Conservation (phyloP, 2,797 vertebrate genomes). For the Acrocephalus scirpaceus region DNA sequence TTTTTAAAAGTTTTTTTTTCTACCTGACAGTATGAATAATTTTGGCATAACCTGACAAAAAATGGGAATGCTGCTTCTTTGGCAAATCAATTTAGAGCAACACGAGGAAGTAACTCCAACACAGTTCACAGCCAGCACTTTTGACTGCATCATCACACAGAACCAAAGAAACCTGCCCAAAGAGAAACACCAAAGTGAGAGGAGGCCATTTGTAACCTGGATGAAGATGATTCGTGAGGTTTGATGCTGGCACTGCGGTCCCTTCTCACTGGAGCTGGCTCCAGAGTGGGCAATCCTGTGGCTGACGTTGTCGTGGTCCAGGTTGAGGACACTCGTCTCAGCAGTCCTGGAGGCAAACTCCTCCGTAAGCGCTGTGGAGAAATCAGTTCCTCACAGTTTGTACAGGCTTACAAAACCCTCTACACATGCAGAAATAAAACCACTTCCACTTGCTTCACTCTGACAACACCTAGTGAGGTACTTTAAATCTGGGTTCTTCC, state of each 20-base stretch:
- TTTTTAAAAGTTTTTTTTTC: background rate
- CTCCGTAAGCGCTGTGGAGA: constrained; percentile 86
- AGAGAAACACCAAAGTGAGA: background rate
- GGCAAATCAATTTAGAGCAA: background rate
- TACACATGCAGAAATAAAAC: background rate
- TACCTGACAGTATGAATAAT: background rate
- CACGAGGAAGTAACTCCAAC: background rate
- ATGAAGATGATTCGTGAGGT: constrained; percentile 84
- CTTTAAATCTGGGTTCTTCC: background rate
- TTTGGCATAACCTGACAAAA: background rate
- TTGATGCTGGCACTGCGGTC: constrained; percentile 96
- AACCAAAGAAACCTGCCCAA: background rate
- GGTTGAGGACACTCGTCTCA: constrained; percentile 93
- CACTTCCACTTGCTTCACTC: background rate
- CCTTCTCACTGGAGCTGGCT: constrained; percentile 91
- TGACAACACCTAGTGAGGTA: background rate
- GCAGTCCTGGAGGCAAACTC: constrained; percentile 89
- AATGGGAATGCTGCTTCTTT: background rate
- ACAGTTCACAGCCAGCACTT: background rate
- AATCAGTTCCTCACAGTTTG: background rate
- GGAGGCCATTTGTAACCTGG: constrained; percentile 79
- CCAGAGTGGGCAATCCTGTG: constrained; percentile 93
- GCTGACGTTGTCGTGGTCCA: constrained; percentile 99
- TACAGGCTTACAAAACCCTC: background rate
- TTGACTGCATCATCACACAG: background rate